Conservation (phyloP, 2,113 vertebrate species). For the Aleadryas rufinucha region DNA sequence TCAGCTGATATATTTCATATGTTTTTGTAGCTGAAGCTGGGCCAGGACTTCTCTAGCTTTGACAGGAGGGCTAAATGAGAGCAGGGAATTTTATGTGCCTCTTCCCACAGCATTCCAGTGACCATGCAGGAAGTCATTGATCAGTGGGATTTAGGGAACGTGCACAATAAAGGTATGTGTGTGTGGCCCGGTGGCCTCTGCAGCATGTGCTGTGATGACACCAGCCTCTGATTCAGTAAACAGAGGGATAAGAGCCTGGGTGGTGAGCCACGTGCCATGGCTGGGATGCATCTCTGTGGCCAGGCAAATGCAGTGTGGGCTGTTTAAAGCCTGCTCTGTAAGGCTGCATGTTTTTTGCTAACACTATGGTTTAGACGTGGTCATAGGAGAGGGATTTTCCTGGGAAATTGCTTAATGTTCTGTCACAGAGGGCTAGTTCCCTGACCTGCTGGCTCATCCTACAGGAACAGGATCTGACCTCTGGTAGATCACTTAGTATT, state of each 20-base stretch:
- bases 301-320: background rate
- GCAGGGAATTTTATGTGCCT: slow-evolving; percentile 62
- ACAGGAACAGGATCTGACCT: background rate
- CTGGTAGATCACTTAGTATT: background rate
- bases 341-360: background rate
- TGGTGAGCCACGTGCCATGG: slow-evolving; percentile 4
- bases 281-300: background rate
- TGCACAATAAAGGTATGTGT: slow-evolving; percentile 6
- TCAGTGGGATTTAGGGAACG: slow-evolving; percentile 46
- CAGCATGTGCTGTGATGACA: background rate
- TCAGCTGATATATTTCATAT: slow-evolving; percentile 69
- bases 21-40: slow-evolving; percentile 58
- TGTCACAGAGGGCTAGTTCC: background rate
- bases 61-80: slow-evolving; percentile 60
- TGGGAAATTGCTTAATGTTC: slow-evolving; percentile 28
- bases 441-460: slow-evolving; percentile 12
- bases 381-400: slow-evolving; percentile 13
- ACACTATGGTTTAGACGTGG: slow-evolving; percentile 7
- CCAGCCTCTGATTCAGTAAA: slow-evolving; percentile 3
- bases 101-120: slow-evolving; percentile 69
- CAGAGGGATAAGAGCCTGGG: background rate
- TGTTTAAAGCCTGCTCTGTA: background rate
- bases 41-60: slow-evolving; percentile 62
- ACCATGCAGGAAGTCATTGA: slow-evolving; percentile 65
- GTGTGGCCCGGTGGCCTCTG: background rate